A percentile compares a stretch with the other conserved stretches of the same genome.
phyloP scores from a whole-genome alignment of 2,888 invertebrate genomes.

The Agonum fuliginosum region DNA sequence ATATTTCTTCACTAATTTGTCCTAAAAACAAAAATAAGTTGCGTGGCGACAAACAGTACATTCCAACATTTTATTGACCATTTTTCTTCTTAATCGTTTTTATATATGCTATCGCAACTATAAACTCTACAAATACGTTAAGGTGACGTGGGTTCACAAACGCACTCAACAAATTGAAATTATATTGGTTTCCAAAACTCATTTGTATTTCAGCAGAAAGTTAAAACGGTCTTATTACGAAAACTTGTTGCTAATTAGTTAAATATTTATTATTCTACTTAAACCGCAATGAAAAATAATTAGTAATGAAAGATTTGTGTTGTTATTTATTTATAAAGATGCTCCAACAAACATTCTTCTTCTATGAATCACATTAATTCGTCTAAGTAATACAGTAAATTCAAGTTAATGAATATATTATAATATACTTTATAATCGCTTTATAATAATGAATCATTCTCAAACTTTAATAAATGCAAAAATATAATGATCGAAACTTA shows the following conservation, averaged over 20 bases:
- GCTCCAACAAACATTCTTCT: neutral
- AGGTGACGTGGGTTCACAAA: neutral
- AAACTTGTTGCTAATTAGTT: neutral
- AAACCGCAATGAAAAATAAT: neutral
- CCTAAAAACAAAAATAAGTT: neutral
- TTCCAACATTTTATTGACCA: neutral
- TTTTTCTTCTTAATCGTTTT: neutral
- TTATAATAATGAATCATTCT: no score
- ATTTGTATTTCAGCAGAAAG: neutral
- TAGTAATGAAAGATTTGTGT: neutral
- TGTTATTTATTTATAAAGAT: neutral
- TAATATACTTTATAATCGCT: no score
- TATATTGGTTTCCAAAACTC: neutral
- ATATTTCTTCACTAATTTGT: neutral
- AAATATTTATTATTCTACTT: neutral
- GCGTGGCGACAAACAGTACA: neutral
- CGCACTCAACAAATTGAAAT: neutral
- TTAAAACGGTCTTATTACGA: neutral
- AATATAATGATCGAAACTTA: no score
- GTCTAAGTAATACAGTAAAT: neutral
- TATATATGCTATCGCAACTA: neutral
- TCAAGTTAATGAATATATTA: no score
- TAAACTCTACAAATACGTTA: neutral
- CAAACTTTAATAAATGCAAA: no score
- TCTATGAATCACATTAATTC: neutral